Base-by-base conservation (phyloP, 2,113 vertebrate species). In the Emydocephalus ijimae region DNA sequence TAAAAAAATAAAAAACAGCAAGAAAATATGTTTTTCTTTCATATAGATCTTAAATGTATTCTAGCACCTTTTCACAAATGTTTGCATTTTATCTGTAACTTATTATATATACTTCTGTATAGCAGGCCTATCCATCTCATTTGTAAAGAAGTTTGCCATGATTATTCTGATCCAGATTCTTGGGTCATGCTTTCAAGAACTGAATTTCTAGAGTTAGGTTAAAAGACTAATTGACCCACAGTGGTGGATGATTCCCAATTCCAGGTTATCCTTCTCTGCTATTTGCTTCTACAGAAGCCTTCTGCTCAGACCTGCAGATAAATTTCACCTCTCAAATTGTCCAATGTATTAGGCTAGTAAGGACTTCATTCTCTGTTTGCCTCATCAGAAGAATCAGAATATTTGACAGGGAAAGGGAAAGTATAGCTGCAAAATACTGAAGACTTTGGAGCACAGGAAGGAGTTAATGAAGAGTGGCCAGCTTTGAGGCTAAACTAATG, bases 401-500 rank as follows among this genome's bases (percentile, higher is more conserved):
- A 55, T 55, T 56, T 5, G 26, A n/a, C 1, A 8, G 24, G 12
- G 50, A 55, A 54, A 74, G 52, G 89, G 54, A 54, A 85, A 43
- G 64, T 20, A 48, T 24, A n/a, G 26, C 24, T 56, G 54, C 87
- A 48, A 57, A 92, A 57, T 8, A 23, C 48, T 12, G 21, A 45
- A 92, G 50, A 14, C 87, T 23, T 15, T 23, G 54, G 48, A 54
- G 29, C 39, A 81, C 87, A 89, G 87, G 91, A 89, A 92, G 64
- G 91, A 89, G 87, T 92, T 92, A 92, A 92, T 89, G 39, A 69
- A 48, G 20, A 61, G 85, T 48, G 59, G 91, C 50, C 34, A 57
- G 61, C 61, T 85, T 57, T 81, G 34, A 81, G 87, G 91, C 61
- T 92, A 92, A 89, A 87, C 64, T 85, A 89, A 92, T 89, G 87